Evolutionary conservation across 2,888 invertebrate species (phyloP).

Genomic region (Nemotelus pantherinus): DNA sequence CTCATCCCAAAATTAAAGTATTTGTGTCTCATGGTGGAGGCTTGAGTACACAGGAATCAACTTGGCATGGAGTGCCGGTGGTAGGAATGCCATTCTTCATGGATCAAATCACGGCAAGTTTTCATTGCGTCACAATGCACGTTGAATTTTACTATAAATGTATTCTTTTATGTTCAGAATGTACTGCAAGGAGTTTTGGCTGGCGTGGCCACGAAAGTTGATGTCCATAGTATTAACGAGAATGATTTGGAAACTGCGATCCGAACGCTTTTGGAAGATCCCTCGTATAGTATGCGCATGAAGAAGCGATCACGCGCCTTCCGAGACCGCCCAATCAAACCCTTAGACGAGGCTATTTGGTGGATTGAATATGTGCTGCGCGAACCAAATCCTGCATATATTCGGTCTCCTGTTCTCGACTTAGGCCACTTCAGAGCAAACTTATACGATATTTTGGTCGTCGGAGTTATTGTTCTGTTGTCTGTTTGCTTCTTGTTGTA

Average conservation of each 20-base stretch:
- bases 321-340: slow-evolving; percentile 66
- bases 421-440: slow-evolving; percentile 64
- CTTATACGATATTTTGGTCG: slow-evolving; percentile 59
- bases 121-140: background rate
- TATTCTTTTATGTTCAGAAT: slow-evolving; percentile 26
- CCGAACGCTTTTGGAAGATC: slow-evolving; percentile 49
- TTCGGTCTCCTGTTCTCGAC: slow-evolving; percentile 62
- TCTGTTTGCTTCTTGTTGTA: too few species aligned
- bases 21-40: slow-evolving; percentile 60
- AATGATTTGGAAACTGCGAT: slow-evolving; percentile 44
- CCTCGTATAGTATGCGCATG: slow-evolving; percentile 55
- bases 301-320: slow-evolving; percentile 64
- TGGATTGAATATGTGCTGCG: slow-evolving; percentile 71
- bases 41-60: slow-evolving; percentile 58
- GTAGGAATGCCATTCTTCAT: slow-evolving; percentile 58
- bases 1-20: slow-evolving; percentile 55
- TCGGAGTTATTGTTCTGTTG: too few species aligned
- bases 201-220: slow-evolving; percentile 53
- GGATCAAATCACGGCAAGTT: slow-evolving; percentile 55
- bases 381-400: slow-evolving; percentile 67
- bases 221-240: slow-evolving; percentile 51
- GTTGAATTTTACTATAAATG: background rate
- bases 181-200: slow-evolving; percentile 13
- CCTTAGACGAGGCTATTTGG: slow-evolving; percentile 68
- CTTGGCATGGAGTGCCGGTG: slow-evolving; percentile 59